Evolutionary conservation across 2,113 vertebrate genomes (phyloP).

Genomic region (Xenopus tropicalis): UCB_Xtro_10.0 CM004444.2:56653001-56653500

Average conservation of each 20-base stretch:
- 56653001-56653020: slow-evolving; percentile 81
- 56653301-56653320: slow-evolving; percentile 68
- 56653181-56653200: slow-evolving; percentile 65
- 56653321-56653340: slow-evolving; percentile 94
- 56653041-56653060: slow-evolving; percentile 80
- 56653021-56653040: slow-evolving; percentile 74
- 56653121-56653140: slow-evolving; percentile 70
- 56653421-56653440: slow-evolving; percentile 79
- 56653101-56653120: slow-evolving; percentile 82
- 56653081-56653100: slow-evolving; percentile 85
- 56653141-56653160: slow-evolving; percentile 77
- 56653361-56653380: slow-evolving; percentile 97
- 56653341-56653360: slow-evolving; percentile 87
- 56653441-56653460: slow-evolving; percentile 85
- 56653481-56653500: slow-evolving; percentile 77
- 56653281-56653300: slow-evolving; percentile 25
- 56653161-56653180: slow-evolving; percentile 74
- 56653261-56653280: slow-evolving; percentile 65
- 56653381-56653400: slow-evolving; percentile 91
- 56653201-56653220: slow-evolving; percentile 80
- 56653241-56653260: slow-evolving; percentile 68
- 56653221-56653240: slow-evolving; percentile 66
- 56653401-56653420: slow-evolving; percentile 89
- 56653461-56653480: slow-evolving; percentile 77
- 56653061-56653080: slow-evolving; percentile 84